Percentiles rank a stretch among this genome's conserved stretches.
Evolutionary conservation across 2,797 vertebrate genomes (phyloP).

Genomic region (Sphaeramia orbicularis): DNA sequence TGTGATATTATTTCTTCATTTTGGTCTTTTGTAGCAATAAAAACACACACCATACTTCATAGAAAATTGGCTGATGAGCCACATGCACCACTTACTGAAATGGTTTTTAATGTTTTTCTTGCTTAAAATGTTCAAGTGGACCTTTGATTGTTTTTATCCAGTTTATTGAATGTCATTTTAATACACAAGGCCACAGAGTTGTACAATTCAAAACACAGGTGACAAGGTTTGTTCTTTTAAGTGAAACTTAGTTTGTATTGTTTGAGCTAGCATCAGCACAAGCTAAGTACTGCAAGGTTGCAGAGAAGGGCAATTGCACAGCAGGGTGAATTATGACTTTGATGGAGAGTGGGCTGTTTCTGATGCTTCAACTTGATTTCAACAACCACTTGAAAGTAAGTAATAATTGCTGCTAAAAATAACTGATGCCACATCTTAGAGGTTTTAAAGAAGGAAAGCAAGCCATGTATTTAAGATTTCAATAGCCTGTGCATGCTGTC

Average conservation of each 20-base stretch:
- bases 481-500: constrained; percentile 23
- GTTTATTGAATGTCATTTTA: constrained; percentile 17
- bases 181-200: background rate
- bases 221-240: constrained; percentile 21
- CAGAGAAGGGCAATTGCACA: constrained; percentile 40
- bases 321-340: constrained; percentile 20
- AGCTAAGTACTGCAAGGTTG: constrained; percentile 11
- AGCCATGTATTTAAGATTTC: constrained; percentile 9
- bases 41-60: background rate
- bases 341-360: constrained; percentile 22
- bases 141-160: constrained; percentile 23
- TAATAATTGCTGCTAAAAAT: background rate
- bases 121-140: constrained; percentile 3
- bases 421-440: constrained; percentile 22
- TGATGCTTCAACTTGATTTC: constrained; percentile 25
- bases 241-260: constrained; percentile 18
- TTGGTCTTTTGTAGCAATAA: background rate
- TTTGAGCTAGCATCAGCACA: constrained; percentile 14
- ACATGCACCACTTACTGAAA: background rate
- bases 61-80: background rate
- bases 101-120: background rate
- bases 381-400: constrained; percentile 18
- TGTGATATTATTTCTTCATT: background rate
- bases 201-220: constrained; percentile 11
- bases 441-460: constrained; percentile 25